Percentiles rank a stretch among this genome's conserved stretches.
phyloP scores from a whole-genome alignment of 2,888 invertebrate genomes.

The Habroteleia sp. region DNA sequence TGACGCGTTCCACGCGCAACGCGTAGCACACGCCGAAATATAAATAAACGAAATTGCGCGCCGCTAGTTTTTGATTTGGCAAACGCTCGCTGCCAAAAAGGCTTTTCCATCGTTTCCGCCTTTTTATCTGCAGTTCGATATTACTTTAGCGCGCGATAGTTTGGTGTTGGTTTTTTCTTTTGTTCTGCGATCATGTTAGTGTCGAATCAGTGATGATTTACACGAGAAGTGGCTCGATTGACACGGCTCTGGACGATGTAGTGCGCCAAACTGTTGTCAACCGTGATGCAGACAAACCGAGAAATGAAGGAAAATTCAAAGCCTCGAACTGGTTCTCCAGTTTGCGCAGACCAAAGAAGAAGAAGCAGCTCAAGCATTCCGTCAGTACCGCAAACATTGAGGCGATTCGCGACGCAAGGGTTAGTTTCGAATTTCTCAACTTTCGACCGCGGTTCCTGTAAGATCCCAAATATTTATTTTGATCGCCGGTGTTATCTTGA shows the following conservation, averaged over 20 bases:
- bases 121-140: too few relatives aligned
- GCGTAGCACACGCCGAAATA: background rate
- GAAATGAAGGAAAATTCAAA: slow-evolving; percentile 69
- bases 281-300: background rate
- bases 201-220: slow-evolving; percentile 72
- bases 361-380: slow-evolving; percentile 67
- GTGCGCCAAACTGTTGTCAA: slow-evolving; percentile 60
- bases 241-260: slow-evolving; percentile 74
- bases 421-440: slow-evolving; percentile 71
- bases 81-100: background rate
- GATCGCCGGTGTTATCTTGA: too few relatives aligned
- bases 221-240: slow-evolving; percentile 75
- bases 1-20: background rate
- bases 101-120: background rate
- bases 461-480: too few relatives aligned
- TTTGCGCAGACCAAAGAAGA: slow-evolving; percentile 84
- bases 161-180: background rate
- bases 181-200: slow-evolving; percentile 18
- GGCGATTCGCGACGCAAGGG: slow-evolving; percentile 71
- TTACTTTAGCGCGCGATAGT: too few relatives aligned
- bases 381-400: slow-evolving; percentile 7
- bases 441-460: too few relatives aligned
- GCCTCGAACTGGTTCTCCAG: slow-evolving; percentile 89
- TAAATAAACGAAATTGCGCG: slow-evolving; percentile 12
- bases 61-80: slow-evolving; percentile 6